phyloP scores from a whole-genome alignment of 2,113 vertebrate genomes.

The Gadus chalcogrammus region DNA sequence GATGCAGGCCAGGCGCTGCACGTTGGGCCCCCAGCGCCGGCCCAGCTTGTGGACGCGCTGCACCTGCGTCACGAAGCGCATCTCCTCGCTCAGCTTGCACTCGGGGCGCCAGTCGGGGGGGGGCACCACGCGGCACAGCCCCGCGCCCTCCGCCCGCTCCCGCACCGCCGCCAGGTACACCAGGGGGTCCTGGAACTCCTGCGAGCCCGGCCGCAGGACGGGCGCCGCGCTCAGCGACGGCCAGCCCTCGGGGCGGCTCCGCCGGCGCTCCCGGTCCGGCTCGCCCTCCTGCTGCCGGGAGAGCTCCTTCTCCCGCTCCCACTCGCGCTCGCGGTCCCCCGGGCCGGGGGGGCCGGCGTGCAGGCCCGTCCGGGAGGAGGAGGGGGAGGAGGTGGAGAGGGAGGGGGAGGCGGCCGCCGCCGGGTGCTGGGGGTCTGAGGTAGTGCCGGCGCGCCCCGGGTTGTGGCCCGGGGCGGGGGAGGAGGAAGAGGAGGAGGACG shows the following conservation, averaged over 20 bases:
- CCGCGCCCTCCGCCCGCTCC: conserved; percentile 86
- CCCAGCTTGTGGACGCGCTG: conserved; percentile 98
- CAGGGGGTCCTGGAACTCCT: conserved; percentile 97
- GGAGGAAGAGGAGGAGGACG: background rate
- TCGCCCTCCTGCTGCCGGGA: conserved; percentile 72
- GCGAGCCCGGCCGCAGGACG: conserved; percentile 81
- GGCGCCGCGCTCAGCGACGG: conserved; percentile 85
- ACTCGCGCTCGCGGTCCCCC: conserved; percentile 55
- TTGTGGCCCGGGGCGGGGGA: conserved; percentile 56
- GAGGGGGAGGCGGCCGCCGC: conserved; percentile 60
- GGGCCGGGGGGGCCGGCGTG: conserved; percentile 70
- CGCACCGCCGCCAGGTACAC: conserved; percentile 92
- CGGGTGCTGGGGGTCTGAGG: conserved; percentile 86
- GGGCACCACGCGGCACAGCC: conserved; percentile 93
- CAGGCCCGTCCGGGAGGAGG: conserved; percentile 18
- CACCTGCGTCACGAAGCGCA: conserved; percentile 98
- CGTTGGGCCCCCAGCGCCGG: conserved; percentile 97
- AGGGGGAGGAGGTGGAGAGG: conserved; percentile 32
- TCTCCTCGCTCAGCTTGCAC: conserved; percentile 98
- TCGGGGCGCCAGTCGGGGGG: conserved; percentile 97
- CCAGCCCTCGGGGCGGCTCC: conserved; percentile 80
- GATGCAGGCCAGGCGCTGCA: conserved; percentile 97
- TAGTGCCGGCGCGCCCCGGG: conserved; percentile 77
- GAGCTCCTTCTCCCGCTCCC: conserved; percentile 65
- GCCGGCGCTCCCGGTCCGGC: conserved; percentile 68